Base-by-base conservation (phyloP, 2,797 vertebrate genomes). In the Pogoniulus pusillus region DNA sequence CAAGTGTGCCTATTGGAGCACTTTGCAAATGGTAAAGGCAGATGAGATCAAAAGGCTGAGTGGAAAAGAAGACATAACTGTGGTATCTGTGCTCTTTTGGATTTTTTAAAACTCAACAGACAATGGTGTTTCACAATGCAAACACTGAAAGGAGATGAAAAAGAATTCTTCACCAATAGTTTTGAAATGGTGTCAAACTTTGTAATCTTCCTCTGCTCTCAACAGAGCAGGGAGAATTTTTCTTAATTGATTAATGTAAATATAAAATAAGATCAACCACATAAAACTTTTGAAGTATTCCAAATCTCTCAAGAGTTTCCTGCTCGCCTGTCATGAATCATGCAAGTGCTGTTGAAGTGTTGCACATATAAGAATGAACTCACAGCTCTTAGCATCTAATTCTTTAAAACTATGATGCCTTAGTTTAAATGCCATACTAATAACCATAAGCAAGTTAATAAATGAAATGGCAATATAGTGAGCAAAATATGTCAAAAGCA, bases 321-420 rank as follows among this genome's bases (percentile, higher is more conserved):
- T 71, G 22, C 14, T n/a, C 32, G 54, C 11, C 72, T 7, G 22
- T 65, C 24, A 72, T 10, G 18, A 11, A 17, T 71, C 58, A 47
- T 30, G 16, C 26, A 91, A 90, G 47, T 35, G 62, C 32, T 74
- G 29, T 34, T 58, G 15, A 75, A 65, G 8, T 49, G 24, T 73
- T 49, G 62, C 8, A 83, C 14, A 43, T 10, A 5, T 43, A 62
- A 53, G 86, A 87, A 79, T 30, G 26, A 66, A 74, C 43, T 71
- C 5, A 0, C 60, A 85, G 62, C 41, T 49, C 60, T 76, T 45
- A 90, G 34, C 82, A 55, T 22, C 69, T 82, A 92, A 87, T 93
- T 96, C 34, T 92, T 95, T 94, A 91, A 49, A 87, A 82, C 85
- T 89, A 35, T 69, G 83, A 65, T 72, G 84, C 91, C 93, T 81